Percentiles rank a stretch among this genome's conserved stretches.
phyloP scores from a whole-genome alignment of 2,797 vertebrate genomes.

The Rhinatrema bivittatum region DNA sequence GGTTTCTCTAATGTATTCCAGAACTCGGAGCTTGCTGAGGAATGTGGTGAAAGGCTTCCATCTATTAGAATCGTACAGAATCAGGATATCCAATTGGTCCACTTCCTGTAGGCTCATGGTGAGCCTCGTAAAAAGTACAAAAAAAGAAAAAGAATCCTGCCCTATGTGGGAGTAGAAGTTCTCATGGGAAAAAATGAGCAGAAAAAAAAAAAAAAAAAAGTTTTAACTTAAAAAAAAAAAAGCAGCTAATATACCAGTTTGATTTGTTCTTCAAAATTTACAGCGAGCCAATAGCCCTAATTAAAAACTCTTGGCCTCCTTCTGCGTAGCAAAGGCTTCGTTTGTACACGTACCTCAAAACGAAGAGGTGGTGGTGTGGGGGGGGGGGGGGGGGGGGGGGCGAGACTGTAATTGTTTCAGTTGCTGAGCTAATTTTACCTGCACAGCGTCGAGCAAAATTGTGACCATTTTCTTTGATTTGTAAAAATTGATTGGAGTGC shows the following conservation, averaged over 20 bases:
- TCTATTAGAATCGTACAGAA: slow-evolving; percentile 56
- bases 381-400: no score
- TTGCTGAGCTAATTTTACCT: slow-evolving; percentile 69
- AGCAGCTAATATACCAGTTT: slow-evolving; percentile 71
- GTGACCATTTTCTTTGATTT: slow-evolving; percentile 74
- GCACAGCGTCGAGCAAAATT: slow-evolving; percentile 73
- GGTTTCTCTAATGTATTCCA: slow-evolving; percentile 73
- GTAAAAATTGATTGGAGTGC: slow-evolving; percentile 73
- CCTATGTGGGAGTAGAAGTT: slow-evolving; percentile 62
- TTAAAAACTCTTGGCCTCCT: slow-evolving; percentile 71
- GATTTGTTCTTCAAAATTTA: slow-evolving; percentile 72
- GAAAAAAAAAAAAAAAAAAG: slow-evolving; percentile 64
- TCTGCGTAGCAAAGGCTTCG: slow-evolving; percentile 65
- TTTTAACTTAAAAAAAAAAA: slow-evolving; percentile 67
- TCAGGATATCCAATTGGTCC: slow-evolving; percentile 62
- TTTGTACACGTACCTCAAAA: slow-evolving; percentile 57
- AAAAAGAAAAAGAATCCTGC: slow-evolving; percentile 17
- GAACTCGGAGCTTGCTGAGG: slow-evolving; percentile 62
- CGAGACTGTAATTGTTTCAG: slow-evolving; percentile 48
- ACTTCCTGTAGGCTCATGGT: slow-evolving; percentile 58
- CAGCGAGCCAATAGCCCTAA: slow-evolving; percentile 71
- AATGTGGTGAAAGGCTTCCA: slow-evolving; percentile 64
- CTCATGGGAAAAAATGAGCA: slow-evolving; percentile 73
- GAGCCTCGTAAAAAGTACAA: slow-evolving; percentile 33
- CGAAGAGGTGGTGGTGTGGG: no score